These are phyloP conservation scores for Drosophila lacertosa DNA, from an alignment of 1,140 invertebrate species.

Conservation along the genomic window DNA sequence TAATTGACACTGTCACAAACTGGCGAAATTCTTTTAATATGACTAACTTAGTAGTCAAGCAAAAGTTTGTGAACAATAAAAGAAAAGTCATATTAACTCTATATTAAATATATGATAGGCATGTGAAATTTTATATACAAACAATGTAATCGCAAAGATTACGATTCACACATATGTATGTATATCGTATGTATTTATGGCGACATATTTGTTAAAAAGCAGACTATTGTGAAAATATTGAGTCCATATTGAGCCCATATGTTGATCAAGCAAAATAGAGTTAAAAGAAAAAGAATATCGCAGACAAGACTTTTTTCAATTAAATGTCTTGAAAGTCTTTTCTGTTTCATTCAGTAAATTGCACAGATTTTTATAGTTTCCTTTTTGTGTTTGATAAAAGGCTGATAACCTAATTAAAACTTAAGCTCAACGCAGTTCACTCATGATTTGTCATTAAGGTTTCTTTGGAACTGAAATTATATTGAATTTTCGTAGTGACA, in stretches of 20 bases:
- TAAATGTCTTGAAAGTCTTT: constrained; percentile 53
- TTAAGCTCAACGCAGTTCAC: too few species aligned
- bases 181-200: background rate
- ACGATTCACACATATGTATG: background rate
- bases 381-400: background rate
- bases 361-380: background rate
- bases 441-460: background rate
- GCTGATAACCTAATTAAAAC: too few species aligned
- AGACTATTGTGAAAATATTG: constrained; percentile 4
- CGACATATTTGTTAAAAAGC: background rate
- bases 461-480: background rate
- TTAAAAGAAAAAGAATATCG: background rate
- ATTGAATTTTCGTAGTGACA: too few species aligned
- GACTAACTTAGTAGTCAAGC: background rate
- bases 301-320: constrained; percentile 29
- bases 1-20: background rate
- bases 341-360: constrained; percentile 53
- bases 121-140: too few species aligned
- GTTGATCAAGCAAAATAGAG: constrained; percentile 38
- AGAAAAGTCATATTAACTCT: too few species aligned
- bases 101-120: too few species aligned
- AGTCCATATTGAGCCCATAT: constrained; percentile 49
- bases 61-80: background rate
- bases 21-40: constrained; percentile 5
- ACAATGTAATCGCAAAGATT: background rate